These are phyloP conservation scores for Sphinx pinastri DNA, from an alignment of 2,888 invertebrate species.

Conservation along the genomic window DNA sequence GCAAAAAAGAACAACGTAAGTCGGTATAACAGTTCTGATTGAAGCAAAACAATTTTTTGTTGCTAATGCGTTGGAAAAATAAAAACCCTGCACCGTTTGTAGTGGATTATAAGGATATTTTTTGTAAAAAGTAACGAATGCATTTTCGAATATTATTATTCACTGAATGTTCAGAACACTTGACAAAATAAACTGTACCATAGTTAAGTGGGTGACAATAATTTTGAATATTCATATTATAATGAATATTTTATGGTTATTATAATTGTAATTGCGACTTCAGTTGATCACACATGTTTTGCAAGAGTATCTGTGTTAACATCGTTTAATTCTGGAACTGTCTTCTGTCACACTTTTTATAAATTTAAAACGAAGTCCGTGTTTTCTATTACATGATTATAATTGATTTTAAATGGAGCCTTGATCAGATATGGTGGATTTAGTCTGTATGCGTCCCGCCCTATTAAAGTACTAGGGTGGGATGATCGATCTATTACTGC, in stretches of 20 bases:
- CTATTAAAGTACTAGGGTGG: not conserved
- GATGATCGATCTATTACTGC: not conserved
- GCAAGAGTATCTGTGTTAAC: not conserved
- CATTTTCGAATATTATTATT: not conserved
- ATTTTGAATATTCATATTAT: constrained; percentile 1
- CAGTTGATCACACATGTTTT: constrained; percentile 19
- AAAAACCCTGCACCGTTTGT: constrained; percentile 2
- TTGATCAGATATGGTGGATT: not conserved
- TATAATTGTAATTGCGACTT: not conserved
- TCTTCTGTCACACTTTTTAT: not conserved
- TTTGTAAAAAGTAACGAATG: not conserved
- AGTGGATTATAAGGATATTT: not conserved
- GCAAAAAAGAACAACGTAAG: constrained; percentile 9
- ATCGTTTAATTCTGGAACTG: not conserved
- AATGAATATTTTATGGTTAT: constrained; percentile 14
- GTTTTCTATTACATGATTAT: not conserved
- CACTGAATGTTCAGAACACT: constrained; percentile 3
- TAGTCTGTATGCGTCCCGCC: not conserved
- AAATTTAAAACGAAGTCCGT: not conserved
- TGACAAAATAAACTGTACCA: constrained; percentile 1
- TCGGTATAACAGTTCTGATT: constrained; percentile 25
- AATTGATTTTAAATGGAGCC: constrained; percentile 17
- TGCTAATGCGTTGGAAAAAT: not conserved
- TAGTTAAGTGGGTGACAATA: constrained; percentile 9
- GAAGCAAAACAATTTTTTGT: constrained; percentile 47